Conservation (phyloP, 2,888 invertebrate genomes). For the Agonum fuliginosum region DNA sequence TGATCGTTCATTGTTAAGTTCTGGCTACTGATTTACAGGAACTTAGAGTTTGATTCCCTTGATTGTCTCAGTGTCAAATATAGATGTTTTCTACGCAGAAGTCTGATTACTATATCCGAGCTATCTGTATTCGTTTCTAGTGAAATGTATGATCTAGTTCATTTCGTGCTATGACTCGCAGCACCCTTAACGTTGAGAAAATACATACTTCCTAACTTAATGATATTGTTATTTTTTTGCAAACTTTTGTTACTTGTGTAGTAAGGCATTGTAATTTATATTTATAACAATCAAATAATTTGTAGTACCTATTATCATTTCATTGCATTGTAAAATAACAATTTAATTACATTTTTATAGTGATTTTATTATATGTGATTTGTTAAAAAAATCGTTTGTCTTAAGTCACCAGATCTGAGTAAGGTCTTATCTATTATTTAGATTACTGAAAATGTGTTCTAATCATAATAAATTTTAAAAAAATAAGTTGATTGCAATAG, state of each 20-base stretch:
- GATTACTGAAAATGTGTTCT: slow-evolving; percentile 55
- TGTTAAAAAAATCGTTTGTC: slow-evolving; percentile 55
- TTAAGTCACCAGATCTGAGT: slow-evolving; percentile 49
- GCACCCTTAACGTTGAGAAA: slow-evolving; percentile 37
- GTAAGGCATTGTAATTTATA: slow-evolving; percentile 50
- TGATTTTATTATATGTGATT: slow-evolving; percentile 59
- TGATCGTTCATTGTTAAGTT: slow-evolving; percentile 23
- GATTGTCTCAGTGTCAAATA: slow-evolving; percentile 39
- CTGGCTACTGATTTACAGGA: slow-evolving; percentile 35
- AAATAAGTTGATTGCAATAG: slow-evolving; percentile 50
- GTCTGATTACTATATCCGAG: slow-evolving; percentile 48
- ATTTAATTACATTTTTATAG: slow-evolving; percentile 52
- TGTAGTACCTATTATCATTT: slow-evolving; percentile 53
- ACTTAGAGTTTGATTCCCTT: slow-evolving; percentile 12
- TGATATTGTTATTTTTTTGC: slow-evolving; percentile 56
- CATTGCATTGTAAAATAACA: slow-evolving; percentile 53
- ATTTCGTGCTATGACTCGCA: slow-evolving; percentile 43
- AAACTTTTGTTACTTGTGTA: slow-evolving; percentile 53
- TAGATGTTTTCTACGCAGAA: slow-evolving; percentile 37
- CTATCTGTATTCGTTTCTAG: slow-evolving; percentile 41
- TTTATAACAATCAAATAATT: slow-evolving; percentile 49
- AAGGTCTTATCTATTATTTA: slow-evolving; percentile 53
- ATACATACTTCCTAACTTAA: slow-evolving; percentile 51
- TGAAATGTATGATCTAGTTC: slow-evolving; percentile 48
- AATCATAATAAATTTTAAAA: slow-evolving; percentile 47